Percentiles rank a stretch among this genome's conserved stretches.
Conservation (phyloP, 1,140 invertebrate genomes). For the Triops cancriformis region DNA sequence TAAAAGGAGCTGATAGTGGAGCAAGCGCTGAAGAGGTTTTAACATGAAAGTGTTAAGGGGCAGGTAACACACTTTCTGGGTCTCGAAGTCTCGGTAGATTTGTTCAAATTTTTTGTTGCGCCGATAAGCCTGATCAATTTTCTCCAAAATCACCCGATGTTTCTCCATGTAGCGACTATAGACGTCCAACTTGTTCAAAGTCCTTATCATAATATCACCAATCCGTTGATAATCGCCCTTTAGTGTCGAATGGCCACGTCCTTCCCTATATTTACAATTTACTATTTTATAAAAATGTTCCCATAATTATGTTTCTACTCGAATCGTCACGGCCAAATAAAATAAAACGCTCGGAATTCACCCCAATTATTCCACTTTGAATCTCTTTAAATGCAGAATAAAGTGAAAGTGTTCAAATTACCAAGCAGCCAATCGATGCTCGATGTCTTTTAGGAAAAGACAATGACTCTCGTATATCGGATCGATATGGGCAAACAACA, state of each 20-base stretch:
- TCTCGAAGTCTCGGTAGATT: conserved; percentile 73
- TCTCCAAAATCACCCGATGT: conserved; percentile 62
- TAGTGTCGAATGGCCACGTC: conserved; percentile 43
- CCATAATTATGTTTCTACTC: too few relatives aligned
- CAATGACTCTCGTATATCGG: conserved; percentile 57
- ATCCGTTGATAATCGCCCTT: conserved; percentile 47
- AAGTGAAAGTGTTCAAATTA: conserved; percentile 41
- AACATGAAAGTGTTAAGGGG: conserved; percentile 77
- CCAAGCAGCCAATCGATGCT: conserved; percentile 55
- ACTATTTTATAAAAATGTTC: not conserved
- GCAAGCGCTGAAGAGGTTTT: conserved; percentile 77
- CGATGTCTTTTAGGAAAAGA: conserved; percentile 57
- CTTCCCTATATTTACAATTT: conserved; percentile 41
- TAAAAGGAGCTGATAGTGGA: conserved; percentile 76
- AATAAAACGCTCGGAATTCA: too few relatives aligned
- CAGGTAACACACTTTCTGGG: conserved; percentile 74
- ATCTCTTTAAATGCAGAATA: not conserved
- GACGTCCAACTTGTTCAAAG: conserved; percentile 41
- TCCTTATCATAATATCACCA: conserved; percentile 51
- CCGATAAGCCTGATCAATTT: conserved; percentile 61
- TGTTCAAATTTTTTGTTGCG: conserved; percentile 65
- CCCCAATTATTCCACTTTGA: too few relatives aligned
- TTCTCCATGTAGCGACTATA: conserved; percentile 74
- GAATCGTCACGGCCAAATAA: not conserved
- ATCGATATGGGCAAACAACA: conserved; percentile 52